A percentile compares a stretch with the other conserved stretches of the same genome.
Evolutionary conservation across 2,113 vertebrate species (phyloP).

Genomic region (Sinosuthora webbiana): DNA sequence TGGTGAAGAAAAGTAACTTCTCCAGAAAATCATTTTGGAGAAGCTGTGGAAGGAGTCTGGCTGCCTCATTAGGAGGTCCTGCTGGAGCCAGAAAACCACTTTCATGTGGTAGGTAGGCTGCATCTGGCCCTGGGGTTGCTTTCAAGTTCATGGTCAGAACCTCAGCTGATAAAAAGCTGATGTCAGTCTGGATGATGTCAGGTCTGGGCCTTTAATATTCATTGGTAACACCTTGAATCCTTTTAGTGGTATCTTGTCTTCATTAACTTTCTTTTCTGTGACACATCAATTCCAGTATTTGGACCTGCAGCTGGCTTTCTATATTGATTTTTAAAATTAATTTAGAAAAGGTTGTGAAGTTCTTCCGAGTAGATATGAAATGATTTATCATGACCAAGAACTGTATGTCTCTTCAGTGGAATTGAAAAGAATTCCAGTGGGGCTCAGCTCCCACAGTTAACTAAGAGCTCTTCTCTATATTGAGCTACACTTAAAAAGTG

Average conservation of each 20-base stretch:
- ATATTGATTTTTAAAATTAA: constrained; percentile 11
- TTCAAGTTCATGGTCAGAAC: background rate
- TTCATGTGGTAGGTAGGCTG: background rate
- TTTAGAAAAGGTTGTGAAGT: background rate
- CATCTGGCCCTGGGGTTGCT: background rate
- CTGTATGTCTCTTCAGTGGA: background rate
- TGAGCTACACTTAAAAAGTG: background rate
- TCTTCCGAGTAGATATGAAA: background rate
- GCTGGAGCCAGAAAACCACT: background rate
- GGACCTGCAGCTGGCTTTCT: background rate
- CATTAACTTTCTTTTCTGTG: constrained; percentile 30
- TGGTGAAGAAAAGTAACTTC: background rate
- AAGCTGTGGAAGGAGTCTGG: background rate
- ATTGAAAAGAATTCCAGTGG: background rate
- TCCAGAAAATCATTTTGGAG: background rate
- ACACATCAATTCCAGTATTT: constrained; percentile 16
- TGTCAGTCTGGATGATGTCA: background rate
- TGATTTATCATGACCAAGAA: background rate
- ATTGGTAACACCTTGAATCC: background rate
- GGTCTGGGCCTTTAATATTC: background rate
- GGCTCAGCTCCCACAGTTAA: background rate
- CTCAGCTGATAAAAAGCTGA: background rate
- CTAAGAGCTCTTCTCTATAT: background rate
- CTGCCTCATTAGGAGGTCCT: background rate
- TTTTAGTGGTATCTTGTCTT: constrained; percentile 17